Percentiles rank a stretch among this genome's conserved stretches.
phyloP scores from a whole-genome alignment of 1,140 invertebrate species.

The Drosophila ambigua region DNA sequence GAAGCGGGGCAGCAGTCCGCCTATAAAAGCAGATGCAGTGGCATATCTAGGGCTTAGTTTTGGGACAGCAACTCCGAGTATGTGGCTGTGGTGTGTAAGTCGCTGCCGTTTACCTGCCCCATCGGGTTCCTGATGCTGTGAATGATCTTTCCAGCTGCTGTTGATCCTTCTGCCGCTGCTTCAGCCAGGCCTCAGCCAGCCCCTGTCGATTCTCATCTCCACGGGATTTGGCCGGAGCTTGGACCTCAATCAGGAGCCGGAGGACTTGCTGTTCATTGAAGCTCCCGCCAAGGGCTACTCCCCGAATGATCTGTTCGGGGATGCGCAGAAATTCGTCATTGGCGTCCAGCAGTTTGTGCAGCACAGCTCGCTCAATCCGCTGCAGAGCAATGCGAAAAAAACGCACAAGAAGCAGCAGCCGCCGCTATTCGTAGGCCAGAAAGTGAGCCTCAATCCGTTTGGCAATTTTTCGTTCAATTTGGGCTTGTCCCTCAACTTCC shows the following conservation, averaged over 20 bases:
- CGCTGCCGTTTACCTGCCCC: no score
- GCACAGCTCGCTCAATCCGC: slow-evolving; percentile 9
- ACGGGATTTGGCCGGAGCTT: background rate
- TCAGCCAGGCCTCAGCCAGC: background rate
- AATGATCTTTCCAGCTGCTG: background rate
- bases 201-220: slow-evolving; percentile 20
- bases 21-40: slow-evolving; percentile 21
- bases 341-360: slow-evolving; percentile 30
- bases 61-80: background rate
- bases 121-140: no score
- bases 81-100: slow-evolving; percentile 34
- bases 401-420: slow-evolving; percentile 44
- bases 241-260: background rate
- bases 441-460: slow-evolving; percentile 50
- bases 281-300: slow-evolving; percentile 11
- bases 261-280: slow-evolving; percentile 2
- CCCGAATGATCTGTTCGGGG: slow-evolving; percentile 17
- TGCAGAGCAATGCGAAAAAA: slow-evolving; percentile 41
- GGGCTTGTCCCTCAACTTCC: slow-evolving; percentile 56
- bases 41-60: slow-evolving; percentile 8
- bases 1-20: background rate
- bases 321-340: slow-evolving; percentile 32
- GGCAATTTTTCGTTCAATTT: slow-evolving; percentile 54
- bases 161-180: background rate
- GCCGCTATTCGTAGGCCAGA: slow-evolving; percentile 1